Base-by-base conservation (phyloP, 2,797 vertebrate species). In the Danio choprae region DNA sequence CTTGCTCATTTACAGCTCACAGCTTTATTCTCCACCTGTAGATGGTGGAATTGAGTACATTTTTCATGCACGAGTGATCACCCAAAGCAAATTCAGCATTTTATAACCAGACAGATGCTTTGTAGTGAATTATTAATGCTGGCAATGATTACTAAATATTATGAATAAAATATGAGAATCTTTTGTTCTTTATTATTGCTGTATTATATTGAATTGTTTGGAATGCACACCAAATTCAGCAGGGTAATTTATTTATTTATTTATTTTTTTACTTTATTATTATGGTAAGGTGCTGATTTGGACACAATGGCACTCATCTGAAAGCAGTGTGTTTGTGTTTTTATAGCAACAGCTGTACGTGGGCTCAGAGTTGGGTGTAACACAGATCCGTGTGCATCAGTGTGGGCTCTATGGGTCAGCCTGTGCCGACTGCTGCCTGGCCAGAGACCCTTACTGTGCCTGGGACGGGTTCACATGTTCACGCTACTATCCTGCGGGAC, bases 401-500 rank as follows among this genome's bases (percentile, higher is more conserved):
- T 99, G 98, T 70, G 94, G 96, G 86, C 93, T 97, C 88, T 99
- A 99, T 0, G 97, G 98, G 16, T 94, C 95, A 0, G 97, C 97
- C 60, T 99, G 98, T 16, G 95, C 97, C 0, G 98, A 99, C 84
- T 99, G 98, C 87, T 99, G 98, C 84, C 93, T 99, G 5, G 98
- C 98, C 2, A 92, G 98, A 84, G 98, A 99, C 83, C 97, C 97
- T 0, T 99, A 99, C 89, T 99, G 98, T 3, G 97, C 97, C 74
- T 99, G 98, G 98, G 97, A 99, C 4, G 98, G 98, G 0, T 89
- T 96, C 76, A 95, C 97, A 84, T 99, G 98, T 87, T 97, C 97
- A 71, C 93, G 96, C 9, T 98, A 95, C 83, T 97, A 93, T 83
- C 96, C 96, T 13, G 92, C 94, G 0, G 96, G 93, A 29, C 87